Evolutionary conservation across 1,140 invertebrate species (phyloP), one percentile per base, ranked within the genome.

Genomic region (Oryctes rhinoceros): DNA sequence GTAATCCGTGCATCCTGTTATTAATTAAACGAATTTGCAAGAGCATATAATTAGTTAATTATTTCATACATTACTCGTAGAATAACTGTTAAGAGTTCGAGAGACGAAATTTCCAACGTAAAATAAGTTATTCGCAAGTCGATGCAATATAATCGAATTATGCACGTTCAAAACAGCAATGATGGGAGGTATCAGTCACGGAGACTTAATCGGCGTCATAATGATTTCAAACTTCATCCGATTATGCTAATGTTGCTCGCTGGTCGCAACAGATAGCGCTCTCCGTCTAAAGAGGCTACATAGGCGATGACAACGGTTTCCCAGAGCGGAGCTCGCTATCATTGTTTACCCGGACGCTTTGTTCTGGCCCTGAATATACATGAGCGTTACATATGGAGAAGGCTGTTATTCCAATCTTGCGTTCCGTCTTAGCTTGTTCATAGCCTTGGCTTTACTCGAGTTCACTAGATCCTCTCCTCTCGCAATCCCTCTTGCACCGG

Each of bases 381-480:
- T 86, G 86, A 87, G 85, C 85, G 83, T 86, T 87, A 87, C 85
- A 87, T 87, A 87, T 87, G 86, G 86, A 86, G 81, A 82, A 86
- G 85, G 85, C 83, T 85, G 85, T 86, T 86, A 86, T 86, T 86
- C 84, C 82, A 83, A 81, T 80, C 80, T 81, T 83, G 82, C 83
- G 79, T 81, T 81, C 80, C 80, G 81, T 82, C 80, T 80, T 84
- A 49, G 79, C 75, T 75, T 80, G 79, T 80, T 65, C 71, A 39
- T 75, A 62, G 78, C 78, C 53, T 78, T 78, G 78, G 78, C 53
- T 78, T 78, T 78, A 59, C 78, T 78, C 67, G 53, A 59, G 13
- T 74, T 39, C 30, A 74, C 67, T 74, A 35, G 30, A 74, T 74
- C 30, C 24, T 39, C 67, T 35, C 10, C 37, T 13, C 24, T 37